These are phyloP conservation scores for Planiliza haematocheilus DNA, from an alignment of 2,113 vertebrate species.

Conservation along the genomic window DNA sequence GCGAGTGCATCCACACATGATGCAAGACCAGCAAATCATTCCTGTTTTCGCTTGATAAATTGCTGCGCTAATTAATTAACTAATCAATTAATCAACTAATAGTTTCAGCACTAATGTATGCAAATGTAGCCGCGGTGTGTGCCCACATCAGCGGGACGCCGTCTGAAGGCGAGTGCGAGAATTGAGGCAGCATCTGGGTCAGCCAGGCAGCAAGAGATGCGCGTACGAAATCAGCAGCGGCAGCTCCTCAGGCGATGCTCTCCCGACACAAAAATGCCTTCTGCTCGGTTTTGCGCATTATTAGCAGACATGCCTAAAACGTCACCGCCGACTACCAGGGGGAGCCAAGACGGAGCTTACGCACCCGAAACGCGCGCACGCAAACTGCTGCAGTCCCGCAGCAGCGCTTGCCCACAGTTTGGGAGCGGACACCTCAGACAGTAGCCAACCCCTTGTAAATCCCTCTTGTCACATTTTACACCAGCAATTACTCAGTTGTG, in stretches of 20 bases:
- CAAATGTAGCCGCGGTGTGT: slow-evolving; percentile 1
- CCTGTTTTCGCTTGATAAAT: not conserved
- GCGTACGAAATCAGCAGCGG: slow-evolving; percentile 41
- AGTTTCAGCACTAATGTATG: not conserved
- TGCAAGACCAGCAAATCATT: not conserved
- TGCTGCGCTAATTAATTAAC: not conserved
- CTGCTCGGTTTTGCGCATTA: slow-evolving; percentile 49
- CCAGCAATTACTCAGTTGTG: not conserved
- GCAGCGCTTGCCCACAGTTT: not conserved
- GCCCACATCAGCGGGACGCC: slow-evolving; percentile 19
- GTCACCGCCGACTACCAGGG: slow-evolving; percentile 13
- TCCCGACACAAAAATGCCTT: slow-evolving; percentile 38
- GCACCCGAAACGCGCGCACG: not conserved
- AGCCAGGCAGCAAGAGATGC: slow-evolving; percentile 30
- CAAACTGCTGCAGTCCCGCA: not conserved
- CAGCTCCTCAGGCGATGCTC: slow-evolving; percentile 46
- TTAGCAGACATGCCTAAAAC: slow-evolving; percentile 38
- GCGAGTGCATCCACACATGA: not conserved
- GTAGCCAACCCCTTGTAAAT: slow-evolving; percentile 2
- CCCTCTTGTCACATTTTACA: not conserved
- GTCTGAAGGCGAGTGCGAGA: slow-evolving; percentile 25
- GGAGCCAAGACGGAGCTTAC: slow-evolving; percentile 15
- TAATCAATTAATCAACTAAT: slow-evolving; percentile 25
- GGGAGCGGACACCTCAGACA: not conserved
- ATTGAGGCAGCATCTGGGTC: slow-evolving; percentile 53